Base-by-base conservation (phyloP, 2,888 invertebrate species). In the Drosophila helvetica region DNA sequence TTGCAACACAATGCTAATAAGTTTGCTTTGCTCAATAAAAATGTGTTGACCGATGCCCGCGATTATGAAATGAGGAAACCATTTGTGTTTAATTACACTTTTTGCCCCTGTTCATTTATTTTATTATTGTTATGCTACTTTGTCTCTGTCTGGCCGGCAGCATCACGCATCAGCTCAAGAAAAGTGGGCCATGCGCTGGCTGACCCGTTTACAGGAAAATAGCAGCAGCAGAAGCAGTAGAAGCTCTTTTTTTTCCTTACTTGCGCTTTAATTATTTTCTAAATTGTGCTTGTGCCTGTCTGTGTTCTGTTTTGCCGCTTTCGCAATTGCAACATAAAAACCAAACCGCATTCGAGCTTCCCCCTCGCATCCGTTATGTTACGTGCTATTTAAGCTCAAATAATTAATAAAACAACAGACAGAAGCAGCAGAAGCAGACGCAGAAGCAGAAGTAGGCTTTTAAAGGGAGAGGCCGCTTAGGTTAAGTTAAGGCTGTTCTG, bases 41-140 rank as follows among this genome's bases (percentile, higher is more conserved):
- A 45, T 65, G 15, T 67, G 67, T 52, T 52, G 70, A 71, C 66
- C 70, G 65, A 10, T 56, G 74, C 30, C 62, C 64, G 22, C 70
- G 74, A 75, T 85, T 85, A 89, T 85, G 89, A 85, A 85, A 85
- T 82, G 74, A 78, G 85, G 87, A 88, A 85, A 75, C 61, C 63
- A 77, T 88, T 73, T 58, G 50, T 74, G 77, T 81, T 87, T 88
- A 83, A 83, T 83, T 83, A 79, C 87, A 74, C 62, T 75, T 69
- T 48, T 75, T 66, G 66, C 65, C 66, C 61, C 68, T 75, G 67
- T 55, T 82, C 71, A 78, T 79, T 79, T 71, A 80, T 70, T 70
- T 75, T 64, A 67, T 76, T 75, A 75, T 75, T 78, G 67, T 73
- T 65, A 48, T 65, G 27, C 59, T 27, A 43, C 62, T 18, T 56